phyloP scores from a whole-genome alignment of 2,113 vertebrate genomes.

The Miniopterus natalensis region DNA sequence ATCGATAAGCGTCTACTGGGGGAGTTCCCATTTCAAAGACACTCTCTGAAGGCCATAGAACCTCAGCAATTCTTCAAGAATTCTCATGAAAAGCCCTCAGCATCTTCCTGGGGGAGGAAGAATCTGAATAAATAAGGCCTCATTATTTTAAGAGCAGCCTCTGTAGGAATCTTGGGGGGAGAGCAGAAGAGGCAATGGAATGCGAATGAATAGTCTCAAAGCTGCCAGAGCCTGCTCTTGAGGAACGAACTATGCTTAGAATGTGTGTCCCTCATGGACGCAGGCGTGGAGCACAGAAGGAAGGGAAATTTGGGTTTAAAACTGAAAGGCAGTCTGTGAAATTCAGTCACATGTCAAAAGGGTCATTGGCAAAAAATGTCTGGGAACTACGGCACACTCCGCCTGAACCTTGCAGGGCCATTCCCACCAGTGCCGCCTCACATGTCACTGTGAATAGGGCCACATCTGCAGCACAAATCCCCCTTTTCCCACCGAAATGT shows the following conservation, averaged over 20 bases:
- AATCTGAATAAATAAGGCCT: conserved; percentile 67
- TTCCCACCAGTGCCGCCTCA: not conserved
- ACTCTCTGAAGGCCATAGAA: not conserved
- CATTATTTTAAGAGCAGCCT: conserved; percentile 75
- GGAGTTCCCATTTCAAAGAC: conserved; percentile 7
- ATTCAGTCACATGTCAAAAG: conserved; percentile 59
- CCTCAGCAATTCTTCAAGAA: conserved; percentile 53
- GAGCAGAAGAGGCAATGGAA: conserved; percentile 66
- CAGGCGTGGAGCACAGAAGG: conserved; percentile 49
- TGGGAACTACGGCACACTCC: conserved; percentile 73
- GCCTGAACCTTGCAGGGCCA: conserved; percentile 58
- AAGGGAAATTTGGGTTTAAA: conserved; percentile 67
- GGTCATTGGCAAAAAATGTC: conserved; percentile 76
- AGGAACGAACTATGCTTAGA: conserved; percentile 82
- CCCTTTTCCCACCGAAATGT: conserved; percentile 26
- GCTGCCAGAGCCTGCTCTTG: conserved; percentile 77
- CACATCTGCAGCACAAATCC: not conserved
- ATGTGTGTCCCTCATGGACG: conserved; percentile 66
- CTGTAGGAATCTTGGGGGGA: conserved; percentile 62
- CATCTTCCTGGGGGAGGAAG: conserved; percentile 62
- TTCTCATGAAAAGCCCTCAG: conserved; percentile 61
- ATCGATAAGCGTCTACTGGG: not conserved
- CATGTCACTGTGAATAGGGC: not conserved
- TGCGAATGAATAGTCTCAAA: conserved; percentile 69
- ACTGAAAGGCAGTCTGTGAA: conserved; percentile 79